These are phyloP conservation scores for Mythimna pallens DNA, from an alignment of 2,888 invertebrate species.

Conservation along the genomic window DNA sequence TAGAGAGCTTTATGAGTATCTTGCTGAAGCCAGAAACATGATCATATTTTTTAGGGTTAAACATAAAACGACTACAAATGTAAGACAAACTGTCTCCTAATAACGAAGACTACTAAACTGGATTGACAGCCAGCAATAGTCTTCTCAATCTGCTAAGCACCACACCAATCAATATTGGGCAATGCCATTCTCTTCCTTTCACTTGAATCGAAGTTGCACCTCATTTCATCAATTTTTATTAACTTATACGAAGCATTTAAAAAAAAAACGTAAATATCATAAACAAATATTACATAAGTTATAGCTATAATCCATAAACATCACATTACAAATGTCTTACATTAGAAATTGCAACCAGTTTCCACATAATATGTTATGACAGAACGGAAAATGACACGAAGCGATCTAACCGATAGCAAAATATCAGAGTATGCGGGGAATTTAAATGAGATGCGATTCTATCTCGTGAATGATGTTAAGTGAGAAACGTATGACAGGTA, in stretches of 20 bases:
- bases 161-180: neutral
- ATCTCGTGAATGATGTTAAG: slow-evolving; percentile 51
- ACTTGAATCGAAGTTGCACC: neutral
- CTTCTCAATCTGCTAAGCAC: neutral
- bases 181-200: neutral
- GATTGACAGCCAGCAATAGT: neutral
- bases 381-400: slow-evolving; percentile 57
- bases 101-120: neutral
- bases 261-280: neutral
- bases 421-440: slow-evolving; percentile 49
- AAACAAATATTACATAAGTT: slow-evolving; percentile 15
- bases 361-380: slow-evolving; percentile 54
- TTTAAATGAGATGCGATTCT: slow-evolving; percentile 59
- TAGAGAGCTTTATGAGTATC: neutral
- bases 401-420: slow-evolving; percentile 47
- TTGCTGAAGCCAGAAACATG: too few species aligned
- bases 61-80: too few species aligned
- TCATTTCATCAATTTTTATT: neutral
- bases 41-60: too few species aligned
- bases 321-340: slow-evolving; percentile 31
- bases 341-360: slow-evolving; percentile 29
- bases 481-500: slow-evolving; percentile 49
- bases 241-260: neutral
- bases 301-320: slow-evolving; percentile 31
- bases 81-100: neutral